Conservation (phyloP, 2,113 vertebrate species). For the Psittacara wagleri region DNA sequence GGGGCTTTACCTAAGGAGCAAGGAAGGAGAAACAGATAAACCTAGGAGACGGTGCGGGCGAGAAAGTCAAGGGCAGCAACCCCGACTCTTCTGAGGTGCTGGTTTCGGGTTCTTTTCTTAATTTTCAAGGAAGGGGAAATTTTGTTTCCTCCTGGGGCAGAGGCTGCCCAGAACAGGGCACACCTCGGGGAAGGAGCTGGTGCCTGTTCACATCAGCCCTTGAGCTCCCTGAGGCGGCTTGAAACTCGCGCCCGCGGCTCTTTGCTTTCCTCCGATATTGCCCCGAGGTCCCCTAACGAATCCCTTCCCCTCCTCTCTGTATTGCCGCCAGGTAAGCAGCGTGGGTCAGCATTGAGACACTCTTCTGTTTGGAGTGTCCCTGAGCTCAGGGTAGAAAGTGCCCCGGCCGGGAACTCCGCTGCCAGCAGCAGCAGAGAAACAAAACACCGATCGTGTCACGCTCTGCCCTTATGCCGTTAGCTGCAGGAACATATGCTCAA, state of each 20-base stretch:
- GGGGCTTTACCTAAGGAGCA: not conserved
- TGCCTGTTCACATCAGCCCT: not conserved
- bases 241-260: not conserved
- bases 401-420: not conserved
- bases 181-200: not conserved
- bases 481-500: slow-evolving; percentile 56
- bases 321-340: not conserved
- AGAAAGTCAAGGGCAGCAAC: not conserved
- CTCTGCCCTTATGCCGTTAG: slow-evolving; percentile 54
- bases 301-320: not conserved
- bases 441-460: not conserved
- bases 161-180: not conserved
- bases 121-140: not conserved
- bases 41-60: not conserved
- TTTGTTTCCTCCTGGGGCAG: not conserved
- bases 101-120: not conserved
- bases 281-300: not conserved
- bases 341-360: not conserved
- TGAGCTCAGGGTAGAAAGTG: not conserved
- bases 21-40: not conserved
- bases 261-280: not conserved
- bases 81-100: not conserved
- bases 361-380: not conserved
- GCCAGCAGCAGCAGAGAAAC: not conserved
- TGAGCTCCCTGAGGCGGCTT: not conserved